Evolutionary conservation across 2,113 vertebrate genomes (phyloP).

Genomic region (Micromys minutus): DNA sequence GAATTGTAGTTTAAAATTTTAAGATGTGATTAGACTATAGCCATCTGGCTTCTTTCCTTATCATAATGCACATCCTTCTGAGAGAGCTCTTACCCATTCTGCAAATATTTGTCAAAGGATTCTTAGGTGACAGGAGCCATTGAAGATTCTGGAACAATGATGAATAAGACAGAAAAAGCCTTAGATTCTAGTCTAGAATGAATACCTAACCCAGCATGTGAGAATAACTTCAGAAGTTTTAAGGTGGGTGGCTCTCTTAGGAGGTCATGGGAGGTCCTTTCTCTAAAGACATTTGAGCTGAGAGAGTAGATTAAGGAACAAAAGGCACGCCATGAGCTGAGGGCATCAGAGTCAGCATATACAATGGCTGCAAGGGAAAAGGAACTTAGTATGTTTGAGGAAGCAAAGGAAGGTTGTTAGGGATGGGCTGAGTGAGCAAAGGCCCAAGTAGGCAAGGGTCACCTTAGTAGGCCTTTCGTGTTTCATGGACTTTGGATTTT

Average conservation of each 20-base stretch:
- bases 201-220: constrained; percentile 11
- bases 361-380: not conserved
- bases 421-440: not conserved
- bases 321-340: not conserved
- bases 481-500: not conserved
- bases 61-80: not conserved
- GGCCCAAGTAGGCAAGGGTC: not conserved
- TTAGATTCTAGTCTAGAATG: not conserved
- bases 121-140: not conserved
- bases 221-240: not conserved
- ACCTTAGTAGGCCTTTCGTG: not conserved
- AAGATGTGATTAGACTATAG: not conserved
- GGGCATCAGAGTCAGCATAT: not conserved
- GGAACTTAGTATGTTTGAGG: not conserved
- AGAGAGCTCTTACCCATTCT: not conserved
- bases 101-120: not conserved
- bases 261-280: not conserved
- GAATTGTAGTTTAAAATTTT: not conserved
- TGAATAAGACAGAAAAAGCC: not conserved
- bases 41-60: not conserved
- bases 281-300: not conserved
- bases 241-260: not conserved
- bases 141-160: not conserved
- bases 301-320: not conserved
- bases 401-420: not conserved